A percentile compares a stretch with the other conserved stretches of the same genome.
Evolutionary conservation across 2,888 invertebrate species (phyloP).

Genomic region (Deilephila porcellus): DNA sequence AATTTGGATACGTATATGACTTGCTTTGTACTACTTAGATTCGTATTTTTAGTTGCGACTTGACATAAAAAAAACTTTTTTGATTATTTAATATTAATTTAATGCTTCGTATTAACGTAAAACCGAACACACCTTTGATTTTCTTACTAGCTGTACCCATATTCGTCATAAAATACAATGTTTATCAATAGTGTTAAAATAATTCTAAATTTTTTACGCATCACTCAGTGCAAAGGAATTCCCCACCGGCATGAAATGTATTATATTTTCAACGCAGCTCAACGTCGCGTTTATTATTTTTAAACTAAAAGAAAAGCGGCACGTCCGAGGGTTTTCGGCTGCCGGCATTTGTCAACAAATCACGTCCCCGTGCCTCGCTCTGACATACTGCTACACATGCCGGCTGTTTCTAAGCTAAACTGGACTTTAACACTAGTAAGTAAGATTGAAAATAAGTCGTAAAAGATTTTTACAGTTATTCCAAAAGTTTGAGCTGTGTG

Average conservation of each 20-base stretch:
- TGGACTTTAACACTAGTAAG: background rate
- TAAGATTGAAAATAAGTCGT: background rate
- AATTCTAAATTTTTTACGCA: background rate
- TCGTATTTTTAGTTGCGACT: no score
- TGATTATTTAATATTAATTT: no score
- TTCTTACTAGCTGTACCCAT: no score
- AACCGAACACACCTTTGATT: no score
- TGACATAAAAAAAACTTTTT: no score
- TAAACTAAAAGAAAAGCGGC: slow-evolving; percentile 60
- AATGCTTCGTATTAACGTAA: no score
- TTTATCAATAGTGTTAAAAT: no score
- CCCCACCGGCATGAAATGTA: slow-evolving; percentile 40
- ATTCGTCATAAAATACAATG: no score
- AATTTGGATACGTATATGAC: no score
- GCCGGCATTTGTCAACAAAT: slow-evolving; percentile 72
- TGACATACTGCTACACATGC: slow-evolving; percentile 48
- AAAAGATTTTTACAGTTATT: background rate
- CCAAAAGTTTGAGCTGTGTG: background rate
- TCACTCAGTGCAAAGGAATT: background rate
- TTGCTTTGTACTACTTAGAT: no score
- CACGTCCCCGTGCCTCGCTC: slow-evolving; percentile 64
- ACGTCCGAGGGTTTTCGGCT: slow-evolving; percentile 47
- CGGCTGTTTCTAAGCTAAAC: slow-evolving; percentile 23
- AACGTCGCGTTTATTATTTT: slow-evolving; percentile 62
- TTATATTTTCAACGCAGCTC: slow-evolving; percentile 54